Conservation (phyloP, 2,113 vertebrate species). For the Perca fluviatilis region DNA sequence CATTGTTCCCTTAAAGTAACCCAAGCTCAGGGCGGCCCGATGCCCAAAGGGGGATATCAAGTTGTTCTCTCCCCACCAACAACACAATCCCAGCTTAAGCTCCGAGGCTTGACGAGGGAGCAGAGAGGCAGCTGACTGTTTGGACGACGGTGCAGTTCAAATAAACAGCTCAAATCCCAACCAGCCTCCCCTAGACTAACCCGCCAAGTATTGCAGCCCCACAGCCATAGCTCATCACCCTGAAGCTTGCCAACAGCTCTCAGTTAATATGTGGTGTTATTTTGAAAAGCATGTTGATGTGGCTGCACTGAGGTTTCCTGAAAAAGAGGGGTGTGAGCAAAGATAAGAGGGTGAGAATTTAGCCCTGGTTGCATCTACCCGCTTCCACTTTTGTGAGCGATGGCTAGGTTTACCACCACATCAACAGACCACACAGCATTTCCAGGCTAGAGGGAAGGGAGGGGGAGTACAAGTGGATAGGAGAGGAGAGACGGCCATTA, state of each 20-base stretch:
- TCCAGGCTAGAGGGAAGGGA: conserved; percentile 21
- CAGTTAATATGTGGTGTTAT: conserved; percentile 74
- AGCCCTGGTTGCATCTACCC: conserved; percentile 31
- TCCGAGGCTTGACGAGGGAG: conserved; percentile 78
- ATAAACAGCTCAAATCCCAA: conserved; percentile 82
- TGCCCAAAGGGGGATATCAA: conserved; percentile 80
- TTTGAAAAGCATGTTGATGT: conserved; percentile 72
- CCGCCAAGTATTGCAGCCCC: conserved; percentile 66
- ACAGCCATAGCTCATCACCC: conserved; percentile 68
- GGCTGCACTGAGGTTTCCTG: conserved; percentile 48
- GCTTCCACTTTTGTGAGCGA: conserved; percentile 32
- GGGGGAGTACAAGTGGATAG: conserved; percentile 24
- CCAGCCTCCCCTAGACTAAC: conserved; percentile 64
- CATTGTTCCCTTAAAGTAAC: conserved; percentile 85
- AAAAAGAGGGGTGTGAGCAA: conserved; percentile 24
- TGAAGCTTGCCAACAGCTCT: conserved; percentile 60
- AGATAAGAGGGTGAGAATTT: conserved; percentile 45
- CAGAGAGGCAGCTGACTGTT: conserved; percentile 82
- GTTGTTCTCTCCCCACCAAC: conserved; percentile 77
- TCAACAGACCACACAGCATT: conserved; percentile 60
- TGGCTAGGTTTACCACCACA: conserved; percentile 48
- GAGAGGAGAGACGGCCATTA: conserved; percentile 55
- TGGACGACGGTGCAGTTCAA: conserved; percentile 81
- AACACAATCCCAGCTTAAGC: conserved; percentile 75
- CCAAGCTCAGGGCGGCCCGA: conserved; percentile 75